Percentiles rank a stretch among this genome's conserved stretches.
These are phyloP conservation scores for Sisor rabdophorus DNA, from an alignment of 2,113 vertebrate species.

Conservation along the genomic window DNA sequence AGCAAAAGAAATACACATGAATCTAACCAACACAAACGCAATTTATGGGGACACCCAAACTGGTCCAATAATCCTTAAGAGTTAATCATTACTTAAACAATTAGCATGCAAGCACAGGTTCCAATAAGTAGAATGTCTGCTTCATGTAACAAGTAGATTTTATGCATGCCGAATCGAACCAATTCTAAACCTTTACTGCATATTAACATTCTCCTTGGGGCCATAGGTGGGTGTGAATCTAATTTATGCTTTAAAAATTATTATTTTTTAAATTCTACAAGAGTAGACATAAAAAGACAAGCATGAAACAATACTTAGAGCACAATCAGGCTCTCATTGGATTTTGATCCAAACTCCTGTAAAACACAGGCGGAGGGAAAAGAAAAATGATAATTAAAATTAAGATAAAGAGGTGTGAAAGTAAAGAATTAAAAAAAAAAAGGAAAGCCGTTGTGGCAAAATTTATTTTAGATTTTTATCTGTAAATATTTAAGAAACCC, in stretches of 20 bases:
- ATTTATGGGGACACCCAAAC: background rate
- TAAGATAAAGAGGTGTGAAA: background rate
- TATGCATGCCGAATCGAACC: conserved; percentile 15
- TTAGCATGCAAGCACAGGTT: conserved; percentile 31
- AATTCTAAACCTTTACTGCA: conserved; percentile 20
- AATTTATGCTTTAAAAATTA: conserved; percentile 58
- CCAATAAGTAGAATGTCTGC: conserved; percentile 1
- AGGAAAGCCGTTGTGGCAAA: background rate
- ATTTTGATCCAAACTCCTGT: conserved; percentile 58
- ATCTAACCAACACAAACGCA: background rate
- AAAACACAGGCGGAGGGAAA: background rate
- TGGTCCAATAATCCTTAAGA: too few species aligned
- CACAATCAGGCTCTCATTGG: conserved; percentile 16
- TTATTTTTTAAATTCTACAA: conserved; percentile 54
- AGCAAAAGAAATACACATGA: background rate
- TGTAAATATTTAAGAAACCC: background rate
- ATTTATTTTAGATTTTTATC: background rate
- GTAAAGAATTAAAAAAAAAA: too few species aligned
- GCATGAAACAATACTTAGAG: conserved; percentile 64
- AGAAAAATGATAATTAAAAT: background rate
- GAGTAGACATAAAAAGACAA: conserved; percentile 63
- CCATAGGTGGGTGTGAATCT: conserved; percentile 45
- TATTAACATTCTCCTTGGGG: conserved; percentile 35
- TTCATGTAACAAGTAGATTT: conserved; percentile 22
- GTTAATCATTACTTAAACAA: conserved; percentile 2